Evolutionary conservation across 2,113 vertebrate genomes (phyloP).

Genomic region (Datnioides undecimradiatus): DNA sequence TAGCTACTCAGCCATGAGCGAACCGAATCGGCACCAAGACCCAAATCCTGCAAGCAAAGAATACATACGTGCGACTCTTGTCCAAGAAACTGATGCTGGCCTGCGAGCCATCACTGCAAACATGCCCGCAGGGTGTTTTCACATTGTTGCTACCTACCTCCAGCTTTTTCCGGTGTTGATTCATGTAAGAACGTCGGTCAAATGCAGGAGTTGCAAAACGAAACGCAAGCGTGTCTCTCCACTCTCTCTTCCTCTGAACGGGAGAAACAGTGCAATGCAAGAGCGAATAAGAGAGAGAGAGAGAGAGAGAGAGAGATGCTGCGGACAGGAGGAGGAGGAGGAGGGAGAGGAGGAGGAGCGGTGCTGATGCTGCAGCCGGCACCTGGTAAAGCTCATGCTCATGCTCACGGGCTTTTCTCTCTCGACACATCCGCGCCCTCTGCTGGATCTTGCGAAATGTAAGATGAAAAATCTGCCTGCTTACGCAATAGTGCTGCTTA

Average conservation of each 20-base stretch:
- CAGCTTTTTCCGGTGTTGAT: constrained; percentile 29
- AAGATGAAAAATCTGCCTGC: neutral
- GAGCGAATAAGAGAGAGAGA: constrained; percentile 33
- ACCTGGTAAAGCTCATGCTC: constrained; percentile 59
- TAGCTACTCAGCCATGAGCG: neutral
- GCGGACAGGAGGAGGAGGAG: constrained; percentile 61
- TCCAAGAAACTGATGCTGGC: neutral
- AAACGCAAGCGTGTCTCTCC: constrained; percentile 39
- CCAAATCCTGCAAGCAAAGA: neutral
- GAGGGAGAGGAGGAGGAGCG: constrained; percentile 52
- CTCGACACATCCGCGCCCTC: constrained; percentile 49
- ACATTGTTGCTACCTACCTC: constrained; percentile 56
- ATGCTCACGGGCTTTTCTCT: neutral
- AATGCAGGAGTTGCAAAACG: constrained; percentile 43
- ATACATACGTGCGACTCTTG: constrained; percentile 44
- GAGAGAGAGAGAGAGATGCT: constrained; percentile 49
- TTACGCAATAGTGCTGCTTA: too few species aligned
- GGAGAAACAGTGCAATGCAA: constrained; percentile 2
- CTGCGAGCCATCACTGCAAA: neutral
- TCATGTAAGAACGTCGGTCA: constrained; percentile 36
- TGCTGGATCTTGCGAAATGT: constrained; percentile 42
- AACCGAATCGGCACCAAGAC: constrained; percentile 31
- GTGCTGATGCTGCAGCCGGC: constrained; percentile 82
- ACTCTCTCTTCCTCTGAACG: constrained; percentile 5
- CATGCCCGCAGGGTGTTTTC: neutral